Evolutionary conservation across 2,797 vertebrate genomes (phyloP), one percentile per base, ranked within the genome.

Genomic region (Cyprinella venusta): DNA sequence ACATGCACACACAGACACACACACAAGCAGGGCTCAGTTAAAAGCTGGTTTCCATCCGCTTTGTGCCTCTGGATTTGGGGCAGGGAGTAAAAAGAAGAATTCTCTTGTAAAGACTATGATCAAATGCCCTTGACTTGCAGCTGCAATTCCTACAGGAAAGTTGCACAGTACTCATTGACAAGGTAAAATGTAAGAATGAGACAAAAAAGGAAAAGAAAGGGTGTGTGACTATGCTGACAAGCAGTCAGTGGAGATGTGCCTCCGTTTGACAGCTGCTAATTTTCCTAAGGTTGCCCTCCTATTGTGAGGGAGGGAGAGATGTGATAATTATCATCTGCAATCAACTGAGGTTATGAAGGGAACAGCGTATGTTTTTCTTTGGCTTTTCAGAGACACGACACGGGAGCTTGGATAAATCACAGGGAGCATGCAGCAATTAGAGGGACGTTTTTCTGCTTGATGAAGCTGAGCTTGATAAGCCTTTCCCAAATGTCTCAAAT

Each of bases 261-360:
- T 87, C 90, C 83, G 79, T 90, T 91, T 92, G 90, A 92, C 88
- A 94, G 90, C 86, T 91, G 87, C 78, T 77, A 68, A 91, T 79
- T 92, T 92, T 91, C 88, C 89, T 89, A 88, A 90, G 89, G 87
- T 81, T 90, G 91, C 82, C 83, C 89, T 86, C 82, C 2, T 87
- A 87, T 88, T 89, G 91, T 88, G 91, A 92, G 76, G 87, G 85
- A 91, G 90, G 89, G 82, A 79, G 90, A 86, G 88, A 90, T 89
- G 89, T 71, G 89, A 92, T 93, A 93, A 94, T 90, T 92, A 92
- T 88, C 88, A 91, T 86, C 67, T 88, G 91, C 92, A 93, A 93
- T 91, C 89, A 93, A 90, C 80, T 88, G 87, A 93, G 91, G 84
- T 89, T 87, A 87, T 59, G 76, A 81, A 82, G 84, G 79, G 84